Evolutionary conservation across 1,140 invertebrate species (phyloP).

Genomic region (Drosophila erecta): DNA sequence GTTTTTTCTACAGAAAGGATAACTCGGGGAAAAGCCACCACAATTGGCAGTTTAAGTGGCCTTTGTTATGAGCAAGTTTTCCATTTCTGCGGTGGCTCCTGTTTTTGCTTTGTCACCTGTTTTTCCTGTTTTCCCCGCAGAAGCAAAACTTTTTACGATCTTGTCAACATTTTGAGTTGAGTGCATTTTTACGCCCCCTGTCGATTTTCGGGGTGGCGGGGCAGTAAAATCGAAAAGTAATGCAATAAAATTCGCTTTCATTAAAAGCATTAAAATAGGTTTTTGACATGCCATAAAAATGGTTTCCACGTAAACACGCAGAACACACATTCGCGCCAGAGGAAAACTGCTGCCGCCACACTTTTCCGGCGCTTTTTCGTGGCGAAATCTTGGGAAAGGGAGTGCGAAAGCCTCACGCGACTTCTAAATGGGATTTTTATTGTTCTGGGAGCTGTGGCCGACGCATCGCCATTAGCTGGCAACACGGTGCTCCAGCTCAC

Average conservation of each 20-base stretch:
- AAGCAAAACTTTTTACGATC: conserved; percentile 66
- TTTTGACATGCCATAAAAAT: conserved; percentile 83
- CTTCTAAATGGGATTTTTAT: conserved; percentile 79
- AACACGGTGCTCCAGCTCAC: conserved; percentile 64
- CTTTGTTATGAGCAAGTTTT: conserved; percentile 48
- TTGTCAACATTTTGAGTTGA: conserved; percentile 81
- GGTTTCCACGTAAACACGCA: conserved; percentile 74
- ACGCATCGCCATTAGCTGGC: conserved; percentile 69
- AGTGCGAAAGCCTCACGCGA: conserved; percentile 55
- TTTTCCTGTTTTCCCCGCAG: conserved; percentile 41
- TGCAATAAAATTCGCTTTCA: conserved; percentile 83
- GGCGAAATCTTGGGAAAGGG: background rate
- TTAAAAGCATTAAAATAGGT: conserved; percentile 83
- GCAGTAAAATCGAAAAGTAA: conserved; percentile 81
- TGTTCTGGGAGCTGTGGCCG: conserved; percentile 75
- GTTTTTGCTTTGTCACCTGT: conserved; percentile 76
- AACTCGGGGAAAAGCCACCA: conserved; percentile 26
- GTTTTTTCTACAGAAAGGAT: conserved; percentile 43
- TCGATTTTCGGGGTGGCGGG: conserved; percentile 2
- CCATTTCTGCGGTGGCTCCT: conserved; percentile 13
- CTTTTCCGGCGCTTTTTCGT: conserved; percentile 33
- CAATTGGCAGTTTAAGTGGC: conserved; percentile 79
- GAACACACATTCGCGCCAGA: conserved; percentile 13
- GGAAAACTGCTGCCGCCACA: conserved; percentile 67
- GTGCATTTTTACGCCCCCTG: conserved; percentile 74